Base-by-base conservation (phyloP, 2,888 invertebrate species). In the Camptogramma bilineatum region DNA sequence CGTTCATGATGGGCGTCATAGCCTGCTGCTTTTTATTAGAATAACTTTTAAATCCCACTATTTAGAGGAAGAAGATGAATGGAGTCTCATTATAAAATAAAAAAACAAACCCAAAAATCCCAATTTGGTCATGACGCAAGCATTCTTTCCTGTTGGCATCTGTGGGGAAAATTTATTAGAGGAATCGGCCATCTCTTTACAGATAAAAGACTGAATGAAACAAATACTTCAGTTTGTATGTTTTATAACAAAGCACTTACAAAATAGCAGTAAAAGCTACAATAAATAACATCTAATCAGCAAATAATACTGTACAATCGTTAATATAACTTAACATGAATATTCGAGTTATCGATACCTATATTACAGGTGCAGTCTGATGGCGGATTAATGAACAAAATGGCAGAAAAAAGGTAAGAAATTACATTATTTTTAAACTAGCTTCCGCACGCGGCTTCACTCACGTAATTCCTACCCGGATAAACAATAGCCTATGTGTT, bases 231-330 rank as follows among this genome's bases (percentile, higher is more conserved):
- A 62, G 66, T 85, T 84, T 56, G 55, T 71, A 68, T 87, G 86
- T 86, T 89, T 85, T 84, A 81, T 87, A 92, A 91, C 89, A 91
- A 91, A 90, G 91, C 91, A 79, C 88, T 90, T 92, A 91, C 73
- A 83, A 83, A 82, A 81, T 86, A 89, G 78, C 79, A 68, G 77
- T 80, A 86, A 77, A 80, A 79, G 82, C 83, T 91, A 91, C 80
- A 91, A 92, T 92, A 91, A 93, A 91, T 92, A 92, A 88, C 84
- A 85, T 85, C 84, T 89, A 90, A 80, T 86, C 87, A 91, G 91
- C 90, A 92, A 93, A 92, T 93, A 93, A 93, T 93, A 93, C 93
- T 93, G 93, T 93, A 93, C 93, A 85, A 85, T 82, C 81, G 86
- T 91, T 90, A 88, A 90, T 90, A 91, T 73, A 91, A 91, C 88